phyloP scores from a whole-genome alignment of 64 coral and sea anemone species.

The Pachyseris speciosa region DNA sequence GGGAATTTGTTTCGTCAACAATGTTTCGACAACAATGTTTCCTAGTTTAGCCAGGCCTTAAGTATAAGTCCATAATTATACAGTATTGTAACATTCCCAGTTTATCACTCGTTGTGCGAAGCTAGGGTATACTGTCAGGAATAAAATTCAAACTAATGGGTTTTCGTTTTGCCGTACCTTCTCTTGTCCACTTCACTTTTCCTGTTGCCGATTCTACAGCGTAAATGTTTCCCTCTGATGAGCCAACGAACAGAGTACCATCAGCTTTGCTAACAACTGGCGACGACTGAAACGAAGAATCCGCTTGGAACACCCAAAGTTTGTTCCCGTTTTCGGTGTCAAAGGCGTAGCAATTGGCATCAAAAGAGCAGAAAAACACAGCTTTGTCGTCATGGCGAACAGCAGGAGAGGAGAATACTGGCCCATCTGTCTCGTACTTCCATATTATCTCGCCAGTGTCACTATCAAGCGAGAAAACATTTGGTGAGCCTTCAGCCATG shows the following conservation, averaged over 20 bases:
- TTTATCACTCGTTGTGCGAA: too few species aligned
- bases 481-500: constrained; percentile 74
- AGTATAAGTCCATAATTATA: too few species aligned
- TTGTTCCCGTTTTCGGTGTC: constrained; percentile 49
- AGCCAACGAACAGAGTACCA: constrained; percentile 64
- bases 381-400: constrained; percentile 61
- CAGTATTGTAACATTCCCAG: too few species aligned
- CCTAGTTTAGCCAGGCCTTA: too few species aligned
- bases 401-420: constrained; percentile 85
- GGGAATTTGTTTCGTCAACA: too few species aligned
- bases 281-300: constrained; percentile 86
- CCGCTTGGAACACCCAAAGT: constrained; percentile 83
- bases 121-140: too few species aligned
- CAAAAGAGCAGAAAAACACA: constrained; percentile 80
- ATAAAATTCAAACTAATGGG: too few species aligned
- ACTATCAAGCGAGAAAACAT: constrained; percentile 82
- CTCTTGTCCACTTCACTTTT: constrained; percentile 65
- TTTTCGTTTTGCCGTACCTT: constrained; percentile 57
- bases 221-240: constrained; percentile 80
- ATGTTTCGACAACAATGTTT: too few species aligned
- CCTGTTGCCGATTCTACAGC: constrained; percentile 53
- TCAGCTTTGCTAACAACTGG: constrained; percentile 67
- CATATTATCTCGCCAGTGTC: constrained; percentile 81
- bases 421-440: constrained; percentile 54
- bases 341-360: constrained; percentile 88